Evolutionary conservation across 2,797 vertebrate species (phyloP).

Genomic region (Bufotes viridis): DNA sequence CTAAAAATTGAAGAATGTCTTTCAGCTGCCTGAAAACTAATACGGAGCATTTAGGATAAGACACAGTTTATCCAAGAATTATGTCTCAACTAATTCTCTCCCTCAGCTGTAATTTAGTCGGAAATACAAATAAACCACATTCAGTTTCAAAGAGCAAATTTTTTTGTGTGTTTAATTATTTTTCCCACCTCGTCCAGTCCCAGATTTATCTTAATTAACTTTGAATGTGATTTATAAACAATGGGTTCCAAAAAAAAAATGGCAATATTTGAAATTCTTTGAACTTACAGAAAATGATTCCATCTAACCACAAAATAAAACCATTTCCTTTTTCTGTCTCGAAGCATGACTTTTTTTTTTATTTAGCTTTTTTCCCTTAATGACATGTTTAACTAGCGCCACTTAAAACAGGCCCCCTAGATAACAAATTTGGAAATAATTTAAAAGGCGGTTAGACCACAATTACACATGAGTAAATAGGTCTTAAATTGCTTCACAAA

Average conservation of each 20-base stretch:
- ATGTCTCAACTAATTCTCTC: slow-evolving; percentile 60
- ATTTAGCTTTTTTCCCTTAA: slow-evolving; percentile 46
- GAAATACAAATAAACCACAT: slow-evolving; percentile 61
- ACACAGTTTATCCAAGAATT: slow-evolving; percentile 60
- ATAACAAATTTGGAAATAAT: slow-evolving; percentile 62
- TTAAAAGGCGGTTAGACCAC: slow-evolving; percentile 56
- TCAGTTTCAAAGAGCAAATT: slow-evolving; percentile 48
- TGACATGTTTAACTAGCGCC: slow-evolving; percentile 55
- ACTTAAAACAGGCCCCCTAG: slow-evolving; percentile 52
- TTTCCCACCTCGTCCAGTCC: slow-evolving; percentile 56
- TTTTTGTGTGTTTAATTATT: slow-evolving; percentile 55
- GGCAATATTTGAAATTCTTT: slow-evolving; percentile 59
- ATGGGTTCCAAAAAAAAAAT: slow-evolving; percentile 23
- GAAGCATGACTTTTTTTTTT: slow-evolving; percentile 53
- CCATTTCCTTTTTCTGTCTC: slow-evolving; percentile 57
- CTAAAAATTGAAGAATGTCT: slow-evolving; percentile 56
- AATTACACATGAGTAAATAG: slow-evolving; percentile 57
- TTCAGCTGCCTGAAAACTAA: slow-evolving; percentile 61
- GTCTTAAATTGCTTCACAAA: slow-evolving; percentile 57
- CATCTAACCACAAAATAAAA: slow-evolving; percentile 60
- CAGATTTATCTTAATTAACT: slow-evolving; percentile 57
- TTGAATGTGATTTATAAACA: slow-evolving; percentile 59
- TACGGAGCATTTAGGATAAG: slow-evolving; percentile 58
- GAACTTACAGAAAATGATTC: slow-evolving; percentile 58
- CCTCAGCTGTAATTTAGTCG: slow-evolving; percentile 51